Percentiles rank a stretch among this genome's conserved stretches.
These are phyloP conservation scores for Pteronotus mesoamericanus DNA, from an alignment of 2,797 vertebrate species.

Conservation along the genomic window DNA sequence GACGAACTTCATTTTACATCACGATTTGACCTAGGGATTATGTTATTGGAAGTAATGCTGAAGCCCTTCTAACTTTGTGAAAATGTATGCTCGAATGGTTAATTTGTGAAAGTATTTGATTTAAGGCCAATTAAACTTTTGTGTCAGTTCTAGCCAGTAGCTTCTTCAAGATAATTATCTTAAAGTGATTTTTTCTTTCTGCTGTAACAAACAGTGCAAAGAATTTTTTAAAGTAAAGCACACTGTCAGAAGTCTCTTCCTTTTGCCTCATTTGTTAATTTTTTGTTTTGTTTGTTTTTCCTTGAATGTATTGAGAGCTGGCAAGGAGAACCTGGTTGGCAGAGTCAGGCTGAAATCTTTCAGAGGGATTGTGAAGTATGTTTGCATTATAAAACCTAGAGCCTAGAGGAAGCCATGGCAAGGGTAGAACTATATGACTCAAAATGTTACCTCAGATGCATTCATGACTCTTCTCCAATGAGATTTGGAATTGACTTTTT, in stretches of 20 bases:
- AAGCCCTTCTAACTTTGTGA: neutral
- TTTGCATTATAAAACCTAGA: neutral
- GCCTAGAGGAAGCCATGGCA: neutral
- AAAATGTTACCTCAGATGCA: neutral
- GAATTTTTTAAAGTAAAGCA: neutral
- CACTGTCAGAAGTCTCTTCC: neutral
- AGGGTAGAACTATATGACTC: neutral
- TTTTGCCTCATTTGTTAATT: conserved; percentile 12
- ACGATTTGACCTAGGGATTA: neutral
- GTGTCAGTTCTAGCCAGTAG: neutral
- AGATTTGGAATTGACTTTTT: neutral
- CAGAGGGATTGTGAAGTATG: neutral
- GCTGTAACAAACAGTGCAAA: neutral
- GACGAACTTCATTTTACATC: conserved; percentile 22
- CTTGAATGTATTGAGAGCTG: neutral
- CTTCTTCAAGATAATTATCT: conserved; percentile 2
- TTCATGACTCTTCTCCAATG: neutral
- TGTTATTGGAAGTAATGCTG: neutral
- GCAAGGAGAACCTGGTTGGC: neutral
- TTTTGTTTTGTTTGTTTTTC: neutral
- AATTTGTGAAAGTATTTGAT: conserved; percentile 20
- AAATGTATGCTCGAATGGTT: neutral
- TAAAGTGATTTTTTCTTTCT: neutral
- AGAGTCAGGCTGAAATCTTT: conserved; percentile 1
- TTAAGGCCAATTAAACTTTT: neutral